Base-by-base conservation (phyloP, 2,797 vertebrate species). In the Coregonus ussuriensis region DNA sequence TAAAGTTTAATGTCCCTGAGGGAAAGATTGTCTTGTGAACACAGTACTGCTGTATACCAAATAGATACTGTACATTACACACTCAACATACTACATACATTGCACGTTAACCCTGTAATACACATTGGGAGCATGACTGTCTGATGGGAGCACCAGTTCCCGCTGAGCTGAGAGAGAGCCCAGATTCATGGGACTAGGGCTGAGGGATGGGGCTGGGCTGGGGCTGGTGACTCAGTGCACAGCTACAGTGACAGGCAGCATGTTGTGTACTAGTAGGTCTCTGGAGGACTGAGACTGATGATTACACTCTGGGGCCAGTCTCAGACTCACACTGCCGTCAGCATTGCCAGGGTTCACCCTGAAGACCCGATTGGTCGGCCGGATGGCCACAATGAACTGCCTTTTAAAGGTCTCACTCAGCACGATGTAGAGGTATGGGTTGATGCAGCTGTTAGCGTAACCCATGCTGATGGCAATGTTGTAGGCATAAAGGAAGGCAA, bases 361-460 rank as follows among this genome's bases (percentile, higher is more conserved):
- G 41, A 86, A 79, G 0, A 86, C 87, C 66, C 91, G 87, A 69
- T 87, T 88, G 4, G 85, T 35, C 0, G 90, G 91, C 74, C 79
- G 88, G 52, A 94, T 90, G 77, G 93, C 91, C 72, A 89, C 88
- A 25, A 91, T 73, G 78, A 94, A 90, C 72, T 91, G 93, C 18
- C 81, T 88, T 84, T 93, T 93, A 85, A 94, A 94, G 68, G 89
- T 94, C 85, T 93, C 88, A 0, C 92, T 94, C 62, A 94, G 89
- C 35, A 82, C 72, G 0, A 94, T 91, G 81, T 94, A 94, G 51
- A 94, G 89, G 72, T 94, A 93, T 6, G 94, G 93, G 78, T 94
- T 94, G 83, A 94, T 91, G 87, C 94, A 94, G 77, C 93, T 94
- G 87, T 93, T 94, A 87, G 92, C 92, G 0, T 94, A 94, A 78